phyloP scores from a whole-genome alignment of 1,140 invertebrate genomes.

The Radopholus similis region DNA sequence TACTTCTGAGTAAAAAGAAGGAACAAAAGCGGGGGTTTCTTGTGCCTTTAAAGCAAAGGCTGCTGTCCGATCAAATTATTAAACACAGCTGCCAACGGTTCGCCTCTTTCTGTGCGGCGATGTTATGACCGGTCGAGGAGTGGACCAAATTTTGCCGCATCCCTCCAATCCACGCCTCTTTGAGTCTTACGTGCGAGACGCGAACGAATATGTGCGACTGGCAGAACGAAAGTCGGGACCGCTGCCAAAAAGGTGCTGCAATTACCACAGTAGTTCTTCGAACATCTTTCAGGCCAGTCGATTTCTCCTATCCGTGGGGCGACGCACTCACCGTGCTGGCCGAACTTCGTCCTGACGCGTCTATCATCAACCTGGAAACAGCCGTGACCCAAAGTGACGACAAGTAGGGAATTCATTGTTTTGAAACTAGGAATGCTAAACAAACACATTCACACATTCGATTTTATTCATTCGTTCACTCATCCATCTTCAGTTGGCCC shows the following conservation, averaged over 20 bases:
- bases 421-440: too few species aligned
- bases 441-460: too few species aligned
- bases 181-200: slow-evolving; percentile 7
- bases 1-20: too few species aligned
- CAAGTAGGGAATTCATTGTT: too few species aligned
- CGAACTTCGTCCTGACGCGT: neutral
- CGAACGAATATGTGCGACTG: slow-evolving; percentile 15
- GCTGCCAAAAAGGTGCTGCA: neutral
- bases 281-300: neutral
- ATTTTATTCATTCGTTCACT: neutral
- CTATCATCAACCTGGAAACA: slow-evolving; percentile 14
- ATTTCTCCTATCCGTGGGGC: neutral
- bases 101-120: slow-evolving; percentile 19
- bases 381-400: slow-evolving; percentile 6
- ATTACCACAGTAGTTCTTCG: neutral
- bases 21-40: too few species aligned
- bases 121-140: slow-evolving; percentile 18
- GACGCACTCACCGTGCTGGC: neutral
- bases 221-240: slow-evolving; percentile 9
- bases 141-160: slow-evolving; percentile 17
- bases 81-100: too few species aligned
- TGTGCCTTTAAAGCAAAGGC: too few species aligned
- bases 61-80: too few species aligned
- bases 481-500: neutral
- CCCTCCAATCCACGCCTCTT: slow-evolving; percentile 13